Conservation (phyloP, 2,797 vertebrate genomes). For the Bucorvus abyssinicus region DNA sequence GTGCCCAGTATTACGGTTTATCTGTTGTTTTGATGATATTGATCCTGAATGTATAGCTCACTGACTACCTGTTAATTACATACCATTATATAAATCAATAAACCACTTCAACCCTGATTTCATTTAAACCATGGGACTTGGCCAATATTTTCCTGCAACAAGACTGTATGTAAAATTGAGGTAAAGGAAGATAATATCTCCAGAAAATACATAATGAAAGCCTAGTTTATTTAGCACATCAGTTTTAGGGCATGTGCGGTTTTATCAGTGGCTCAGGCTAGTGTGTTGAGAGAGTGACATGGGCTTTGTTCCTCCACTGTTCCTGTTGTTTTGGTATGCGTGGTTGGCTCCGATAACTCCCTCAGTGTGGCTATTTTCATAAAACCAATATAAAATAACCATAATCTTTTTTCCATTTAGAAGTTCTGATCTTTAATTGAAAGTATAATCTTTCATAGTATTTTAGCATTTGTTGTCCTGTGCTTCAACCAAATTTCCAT, state of each 20-base stretch:
- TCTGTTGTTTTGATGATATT: not conserved
- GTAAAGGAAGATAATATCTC: not conserved
- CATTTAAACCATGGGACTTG: not conserved
- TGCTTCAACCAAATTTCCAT: not conserved
- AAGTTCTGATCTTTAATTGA: not conserved
- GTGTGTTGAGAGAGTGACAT: not conserved
- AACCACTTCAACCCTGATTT: not conserved
- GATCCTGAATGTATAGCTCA: not conserved
- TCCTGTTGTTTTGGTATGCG: not conserved
- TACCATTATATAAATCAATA: constrained; percentile 52
- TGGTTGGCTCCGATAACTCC: not conserved
- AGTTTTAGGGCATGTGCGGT: not conserved
- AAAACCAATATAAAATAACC: not conserved
- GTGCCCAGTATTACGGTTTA: not conserved
- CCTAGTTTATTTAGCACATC: not conserved
- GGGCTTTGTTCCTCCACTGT: not conserved
- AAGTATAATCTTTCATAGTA: not conserved
- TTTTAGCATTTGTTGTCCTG: not conserved
- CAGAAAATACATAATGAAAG: not conserved
- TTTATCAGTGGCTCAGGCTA: not conserved
- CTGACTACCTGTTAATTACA: not conserved
- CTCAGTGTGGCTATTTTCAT: not conserved
- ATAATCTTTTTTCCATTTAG: not conserved
- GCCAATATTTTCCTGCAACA: not conserved
- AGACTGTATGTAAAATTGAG: not conserved